Evolutionary conservation across 2,797 vertebrate species (phyloP).

Genomic region (Jordanella pulchra): DNA sequence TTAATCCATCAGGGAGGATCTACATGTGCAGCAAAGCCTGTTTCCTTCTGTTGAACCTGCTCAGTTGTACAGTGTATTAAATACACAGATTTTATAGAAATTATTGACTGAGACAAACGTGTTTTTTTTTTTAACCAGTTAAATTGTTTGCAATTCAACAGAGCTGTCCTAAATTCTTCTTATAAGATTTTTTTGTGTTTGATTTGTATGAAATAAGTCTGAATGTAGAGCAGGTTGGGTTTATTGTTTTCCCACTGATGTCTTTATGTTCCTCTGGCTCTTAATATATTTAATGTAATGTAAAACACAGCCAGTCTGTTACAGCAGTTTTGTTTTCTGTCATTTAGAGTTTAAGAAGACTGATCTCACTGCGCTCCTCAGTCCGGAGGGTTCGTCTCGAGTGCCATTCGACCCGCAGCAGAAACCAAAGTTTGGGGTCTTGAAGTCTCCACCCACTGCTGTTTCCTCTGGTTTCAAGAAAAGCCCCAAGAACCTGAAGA

Average conservation of each 20-base stretch:
- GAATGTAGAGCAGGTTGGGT: neutral
- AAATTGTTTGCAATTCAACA: neutral
- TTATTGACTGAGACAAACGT: neutral
- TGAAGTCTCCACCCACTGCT: slow-evolving; percentile 80
- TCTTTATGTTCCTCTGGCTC: neutral
- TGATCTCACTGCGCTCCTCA: slow-evolving; percentile 90
- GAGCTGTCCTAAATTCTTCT: neutral
- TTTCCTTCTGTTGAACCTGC: neutral
- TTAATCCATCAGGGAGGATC: no score
- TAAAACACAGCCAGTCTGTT: neutral
- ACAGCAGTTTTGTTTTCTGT: neutral
- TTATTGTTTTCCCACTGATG: neutral
- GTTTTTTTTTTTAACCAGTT: neutral
- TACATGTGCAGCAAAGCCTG: no score
- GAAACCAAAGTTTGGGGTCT: slow-evolving; percentile 86
- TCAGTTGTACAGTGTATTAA: neutral
- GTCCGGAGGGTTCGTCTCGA: slow-evolving; percentile 85
- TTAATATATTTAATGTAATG: neutral
- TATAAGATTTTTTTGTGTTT: neutral
- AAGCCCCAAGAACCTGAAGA: slow-evolving; percentile 25
- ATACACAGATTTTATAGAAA: neutral
- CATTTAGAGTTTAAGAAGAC: slow-evolving; percentile 90
- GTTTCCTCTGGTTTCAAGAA: slow-evolving; percentile 1
- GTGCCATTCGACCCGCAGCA: slow-evolving; percentile 93
- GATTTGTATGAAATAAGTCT: neutral